phyloP scores from a whole-genome alignment of 53 echinoderm and acorn worm genomes.

The Hippasteria phrygiana region DNA sequence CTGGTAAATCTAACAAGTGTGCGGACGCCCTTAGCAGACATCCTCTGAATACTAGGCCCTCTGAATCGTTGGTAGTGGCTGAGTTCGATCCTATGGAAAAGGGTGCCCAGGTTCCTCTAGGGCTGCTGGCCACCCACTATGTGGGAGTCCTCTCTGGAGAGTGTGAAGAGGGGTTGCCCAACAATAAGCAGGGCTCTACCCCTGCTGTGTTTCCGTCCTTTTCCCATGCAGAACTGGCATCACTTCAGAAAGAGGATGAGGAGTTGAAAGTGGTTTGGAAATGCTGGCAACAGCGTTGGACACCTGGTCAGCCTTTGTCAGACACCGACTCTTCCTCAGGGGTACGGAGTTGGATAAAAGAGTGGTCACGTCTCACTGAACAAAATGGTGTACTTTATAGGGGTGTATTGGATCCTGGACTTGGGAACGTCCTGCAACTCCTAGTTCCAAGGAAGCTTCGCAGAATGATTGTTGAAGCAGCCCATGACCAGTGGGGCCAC shows the following conservation, averaged over 20 bases:
- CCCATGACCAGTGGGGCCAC: too few species aligned
- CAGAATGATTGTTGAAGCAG: background rate
- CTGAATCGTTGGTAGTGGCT: too few species aligned
- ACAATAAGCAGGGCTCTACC: too few species aligned
- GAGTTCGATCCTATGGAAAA: too few species aligned
- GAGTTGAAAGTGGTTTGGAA: conserved; percentile 21
- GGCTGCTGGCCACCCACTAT: background rate
- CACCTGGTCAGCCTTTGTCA: background rate
- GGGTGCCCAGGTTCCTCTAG: conserved; percentile 13
- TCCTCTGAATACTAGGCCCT: background rate
- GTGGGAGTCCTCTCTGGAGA: background rate
- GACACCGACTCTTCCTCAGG: background rate
- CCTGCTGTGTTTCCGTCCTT: conserved; percentile 50
- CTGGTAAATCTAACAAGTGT: too few species aligned
- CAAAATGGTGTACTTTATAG: conserved; percentile 56
- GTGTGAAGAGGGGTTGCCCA: background rate
- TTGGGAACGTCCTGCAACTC: conserved; percentile 3
- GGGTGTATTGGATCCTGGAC: background rate
- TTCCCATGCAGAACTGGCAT: conserved; percentile 17
- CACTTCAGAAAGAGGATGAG: conserved; percentile 44
- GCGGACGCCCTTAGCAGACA: conserved; percentile 58
- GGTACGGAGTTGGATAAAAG: background rate
- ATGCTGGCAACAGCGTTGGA: conserved; percentile 6
- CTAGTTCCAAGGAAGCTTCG: conserved; percentile 35
- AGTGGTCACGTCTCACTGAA: conserved; percentile 5